phyloP scores from a whole-genome alignment of 2,888 invertebrate genomes.

The Leptinotarsa rubiginosa region DNA sequence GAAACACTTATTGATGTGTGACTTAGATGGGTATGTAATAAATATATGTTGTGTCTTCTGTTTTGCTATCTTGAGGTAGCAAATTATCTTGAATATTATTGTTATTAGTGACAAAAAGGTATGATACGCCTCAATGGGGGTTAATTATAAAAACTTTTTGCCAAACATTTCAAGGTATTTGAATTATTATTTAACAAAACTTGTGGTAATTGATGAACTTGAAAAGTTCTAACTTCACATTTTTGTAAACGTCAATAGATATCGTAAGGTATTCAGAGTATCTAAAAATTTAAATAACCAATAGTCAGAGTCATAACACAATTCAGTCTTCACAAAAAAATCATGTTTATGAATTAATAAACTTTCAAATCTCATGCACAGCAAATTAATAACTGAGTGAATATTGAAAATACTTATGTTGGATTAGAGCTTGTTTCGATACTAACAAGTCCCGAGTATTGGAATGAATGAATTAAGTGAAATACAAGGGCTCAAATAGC shows the following conservation, averaged over 20 bases:
- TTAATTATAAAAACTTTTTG: background rate
- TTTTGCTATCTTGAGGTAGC: constrained; percentile 17
- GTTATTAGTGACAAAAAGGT: constrained; percentile 5
- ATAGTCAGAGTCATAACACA: background rate
- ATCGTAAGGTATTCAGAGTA: background rate
- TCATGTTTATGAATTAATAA: too few species aligned
- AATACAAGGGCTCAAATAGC: constrained; percentile 51
- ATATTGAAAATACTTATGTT: constrained; percentile 1
- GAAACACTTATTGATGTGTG: constrained; percentile 6
- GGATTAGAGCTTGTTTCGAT: background rate
- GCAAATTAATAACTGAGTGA: background rate
- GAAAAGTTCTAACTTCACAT: constrained; percentile 9
- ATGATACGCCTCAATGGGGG: background rate
- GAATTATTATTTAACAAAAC: background rate
- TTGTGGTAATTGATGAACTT: constrained; percentile 1
- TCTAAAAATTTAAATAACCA: background rate
- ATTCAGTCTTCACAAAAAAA: background rate
- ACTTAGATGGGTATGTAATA: constrained; percentile 14
- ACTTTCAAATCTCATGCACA: too few species aligned
- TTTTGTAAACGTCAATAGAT: background rate
- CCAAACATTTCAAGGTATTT: background rate
- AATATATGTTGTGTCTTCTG: constrained; percentile 17
- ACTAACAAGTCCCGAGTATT: constrained; percentile 3
- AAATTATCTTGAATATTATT: constrained; percentile 20
- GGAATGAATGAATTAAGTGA: constrained; percentile 25